Conservation (phyloP, 2,888 invertebrate species). For the Cacoxenus indagator region DNA sequence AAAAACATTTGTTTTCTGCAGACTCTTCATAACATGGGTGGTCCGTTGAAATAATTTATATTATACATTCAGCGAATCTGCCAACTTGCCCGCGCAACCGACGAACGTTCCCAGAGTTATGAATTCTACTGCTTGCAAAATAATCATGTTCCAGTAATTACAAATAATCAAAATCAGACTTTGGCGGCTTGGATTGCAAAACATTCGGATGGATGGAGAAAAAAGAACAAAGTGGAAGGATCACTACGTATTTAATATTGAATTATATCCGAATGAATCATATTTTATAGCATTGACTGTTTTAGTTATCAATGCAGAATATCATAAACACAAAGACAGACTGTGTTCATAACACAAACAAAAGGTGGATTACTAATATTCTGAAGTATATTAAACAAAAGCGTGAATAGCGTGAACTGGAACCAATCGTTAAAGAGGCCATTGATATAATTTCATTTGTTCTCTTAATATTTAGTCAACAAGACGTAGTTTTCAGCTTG, state of each 20-base stretch:
- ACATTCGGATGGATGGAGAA: neutral
- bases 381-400: neutral
- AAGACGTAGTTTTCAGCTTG: too few relatives aligned
- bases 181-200: neutral
- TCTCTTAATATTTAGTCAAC: too few relatives aligned
- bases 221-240: neutral
- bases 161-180: neutral
- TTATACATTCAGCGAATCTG: too few relatives aligned
- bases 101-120: neutral
- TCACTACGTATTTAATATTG: too few relatives aligned
- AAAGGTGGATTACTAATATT: neutral
- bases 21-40: too few relatives aligned
- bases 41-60: too few relatives aligned
- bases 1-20: too few relatives aligned
- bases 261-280: neutral
- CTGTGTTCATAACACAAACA: too few relatives aligned
- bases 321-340: neutral
- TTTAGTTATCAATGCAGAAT: neutral
- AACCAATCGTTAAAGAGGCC: conserved; percentile 12
- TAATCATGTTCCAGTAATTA: too few relatives aligned
- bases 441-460: too few relatives aligned
- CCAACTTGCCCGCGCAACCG: too few relatives aligned
- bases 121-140: neutral
- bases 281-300: neutral
- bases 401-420: neutral